Evolutionary conservation across 2,797 vertebrate species (phyloP).

Genomic region (Todus mexicanus): DNA sequence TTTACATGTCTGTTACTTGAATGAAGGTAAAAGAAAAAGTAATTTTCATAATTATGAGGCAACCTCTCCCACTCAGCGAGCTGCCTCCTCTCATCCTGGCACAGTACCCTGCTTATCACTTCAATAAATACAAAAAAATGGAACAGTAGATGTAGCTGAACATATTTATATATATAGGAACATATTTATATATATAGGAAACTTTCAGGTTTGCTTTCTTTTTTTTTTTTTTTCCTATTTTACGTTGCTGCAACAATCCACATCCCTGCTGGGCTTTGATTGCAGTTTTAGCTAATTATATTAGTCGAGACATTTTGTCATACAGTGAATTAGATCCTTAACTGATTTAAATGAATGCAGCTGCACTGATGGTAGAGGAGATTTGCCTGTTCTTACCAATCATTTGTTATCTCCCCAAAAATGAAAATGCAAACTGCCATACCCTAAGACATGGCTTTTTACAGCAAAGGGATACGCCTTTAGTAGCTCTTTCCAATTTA

Average conservation of each 20-base stretch:
- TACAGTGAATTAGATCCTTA: conserved; percentile 36
- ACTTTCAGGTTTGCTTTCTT: not conserved
- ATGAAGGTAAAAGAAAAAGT: not conserved
- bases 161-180: not conserved
- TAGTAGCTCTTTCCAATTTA: not conserved
- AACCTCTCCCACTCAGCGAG: not conserved
- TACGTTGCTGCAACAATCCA: not conserved
- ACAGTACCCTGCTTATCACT: not conserved
- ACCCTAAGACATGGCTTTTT: not conserved
- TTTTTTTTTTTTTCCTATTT: not conserved
- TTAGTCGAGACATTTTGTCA: conserved; percentile 42
- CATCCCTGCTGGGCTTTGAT: conserved; percentile 27
- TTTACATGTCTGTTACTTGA: not conserved
- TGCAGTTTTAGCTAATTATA: conserved; percentile 37
- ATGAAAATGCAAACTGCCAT: not conserved
- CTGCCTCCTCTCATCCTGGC: not conserved
- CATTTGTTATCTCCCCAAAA: not conserved
- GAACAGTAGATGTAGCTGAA: not conserved
- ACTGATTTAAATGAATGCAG: conserved; percentile 20
- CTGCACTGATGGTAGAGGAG: not conserved
- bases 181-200: not conserved
- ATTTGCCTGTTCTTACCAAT: not conserved
- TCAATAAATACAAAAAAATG: not conserved
- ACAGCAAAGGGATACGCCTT: not conserved
- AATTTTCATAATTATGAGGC: not conserved